Conservation (phyloP, 2,113 vertebrate species). For the Pleuronectes platessa region DNA sequence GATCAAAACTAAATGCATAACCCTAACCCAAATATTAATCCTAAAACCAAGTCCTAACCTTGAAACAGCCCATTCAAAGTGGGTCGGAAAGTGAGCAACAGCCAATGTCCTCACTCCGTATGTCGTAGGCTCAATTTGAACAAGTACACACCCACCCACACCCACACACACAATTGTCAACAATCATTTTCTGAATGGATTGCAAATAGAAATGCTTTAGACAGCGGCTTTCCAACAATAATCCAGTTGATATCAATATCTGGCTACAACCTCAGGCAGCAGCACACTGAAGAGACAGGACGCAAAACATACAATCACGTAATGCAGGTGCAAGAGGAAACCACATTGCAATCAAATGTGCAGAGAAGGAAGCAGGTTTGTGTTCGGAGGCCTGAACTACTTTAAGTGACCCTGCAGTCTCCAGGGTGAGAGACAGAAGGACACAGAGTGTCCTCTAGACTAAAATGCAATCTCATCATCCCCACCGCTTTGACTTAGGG, state of each 20-base stretch:
- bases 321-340: background rate
- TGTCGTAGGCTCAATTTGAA: too few species aligned
- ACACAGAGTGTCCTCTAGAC: slow-evolving; percentile 28
- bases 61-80: too few species aligned
- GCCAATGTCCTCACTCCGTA: too few species aligned
- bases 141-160: background rate
- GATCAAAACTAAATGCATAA: too few species aligned
- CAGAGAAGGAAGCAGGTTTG: slow-evolving; percentile 3
- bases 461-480: slow-evolving; percentile 46
- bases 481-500: slow-evolving; percentile 26
- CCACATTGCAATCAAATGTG: background rate
- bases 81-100: too few species aligned
- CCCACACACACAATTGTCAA: slow-evolving; percentile 39
- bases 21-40: too few species aligned
- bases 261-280: slow-evolving; percentile 37
- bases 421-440: slow-evolving; percentile 29
- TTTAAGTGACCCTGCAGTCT: slow-evolving; percentile 33
- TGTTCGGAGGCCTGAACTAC: slow-evolving; percentile 4
- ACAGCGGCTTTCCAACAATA: slow-evolving; percentile 33
- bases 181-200: slow-evolving; percentile 48
- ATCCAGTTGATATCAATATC: slow-evolving; percentile 46
- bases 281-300: background rate
- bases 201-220: slow-evolving; percentile 51
- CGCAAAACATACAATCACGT: slow-evolving; percentile 17
- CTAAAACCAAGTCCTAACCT: too few species aligned